These are phyloP conservation scores for Hypocryptadius cinnamomeus DNA, from an alignment of 2,113 vertebrate species.

Conservation along the genomic window DNA sequence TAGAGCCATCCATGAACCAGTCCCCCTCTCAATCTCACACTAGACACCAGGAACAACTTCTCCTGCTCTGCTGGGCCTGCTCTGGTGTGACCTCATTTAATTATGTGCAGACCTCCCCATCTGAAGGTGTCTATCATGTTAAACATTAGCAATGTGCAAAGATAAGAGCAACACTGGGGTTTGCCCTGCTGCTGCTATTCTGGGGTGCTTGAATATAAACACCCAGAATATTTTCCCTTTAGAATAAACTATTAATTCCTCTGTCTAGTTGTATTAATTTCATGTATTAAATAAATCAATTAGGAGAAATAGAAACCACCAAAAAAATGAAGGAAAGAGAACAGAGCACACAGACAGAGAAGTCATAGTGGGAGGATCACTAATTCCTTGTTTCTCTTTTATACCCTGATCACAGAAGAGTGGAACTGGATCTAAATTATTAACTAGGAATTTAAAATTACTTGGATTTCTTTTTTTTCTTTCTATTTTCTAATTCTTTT, in stretches of 20 bases:
- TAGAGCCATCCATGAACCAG: neutral
- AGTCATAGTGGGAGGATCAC: accelerated
- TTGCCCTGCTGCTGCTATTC: neutral
- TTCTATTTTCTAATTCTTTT: neutral
- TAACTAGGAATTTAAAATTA: neutral
- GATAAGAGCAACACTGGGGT: neutral
- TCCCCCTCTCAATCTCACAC: neutral
- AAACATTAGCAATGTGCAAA: neutral
- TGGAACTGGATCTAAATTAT: neutral
- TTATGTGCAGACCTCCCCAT: neutral
- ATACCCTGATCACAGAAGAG: neutral
- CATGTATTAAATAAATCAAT: neutral
- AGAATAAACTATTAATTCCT: neutral
- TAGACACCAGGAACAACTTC: neutral
- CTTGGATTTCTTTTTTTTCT: neutral
- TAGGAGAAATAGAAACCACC: neutral
- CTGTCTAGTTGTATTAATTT: neutral
- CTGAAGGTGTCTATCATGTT: neutral
- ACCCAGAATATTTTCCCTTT: neutral
- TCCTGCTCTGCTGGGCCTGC: neutral
- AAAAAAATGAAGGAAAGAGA: neutral
- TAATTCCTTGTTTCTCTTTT: neutral
- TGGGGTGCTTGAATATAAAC: neutral
- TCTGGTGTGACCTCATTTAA: neutral
- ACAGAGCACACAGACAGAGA: neutral